Evolutionary conservation across 2,888 invertebrate species (phyloP).

Genomic region (Amitus sp.): DNA sequence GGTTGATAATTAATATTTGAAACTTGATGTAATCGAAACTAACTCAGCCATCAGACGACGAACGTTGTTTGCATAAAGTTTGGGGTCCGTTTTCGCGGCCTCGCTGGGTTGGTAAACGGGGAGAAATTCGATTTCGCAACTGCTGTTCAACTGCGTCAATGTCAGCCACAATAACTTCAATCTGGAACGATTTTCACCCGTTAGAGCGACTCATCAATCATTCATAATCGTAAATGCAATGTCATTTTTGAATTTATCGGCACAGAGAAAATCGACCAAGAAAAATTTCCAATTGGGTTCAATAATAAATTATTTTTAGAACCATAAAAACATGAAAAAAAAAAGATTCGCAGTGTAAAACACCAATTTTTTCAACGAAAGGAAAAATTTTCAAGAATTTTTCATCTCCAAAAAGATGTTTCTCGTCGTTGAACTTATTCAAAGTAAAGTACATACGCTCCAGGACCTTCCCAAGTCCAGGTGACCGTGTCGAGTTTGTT

Average conservation of each 20-base stretch:
- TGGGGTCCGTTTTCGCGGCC: constrained; percentile 86
- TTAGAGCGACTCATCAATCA: too few relatives aligned
- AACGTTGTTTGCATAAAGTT: constrained; percentile 90
- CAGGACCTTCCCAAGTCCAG: constrained; percentile 96
- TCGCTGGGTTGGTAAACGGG: constrained; percentile 91
- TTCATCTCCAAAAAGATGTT: neutral
- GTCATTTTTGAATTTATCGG: too few relatives aligned
- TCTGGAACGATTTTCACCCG: constrained; percentile 68
- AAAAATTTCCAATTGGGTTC: too few relatives aligned
- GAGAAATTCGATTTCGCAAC: constrained; percentile 90
- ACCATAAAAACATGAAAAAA: too few relatives aligned
- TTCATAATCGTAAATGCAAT: too few relatives aligned
- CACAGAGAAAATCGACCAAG: too few relatives aligned
- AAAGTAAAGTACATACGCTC: constrained; percentile 78
- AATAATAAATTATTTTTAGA: too few relatives aligned
- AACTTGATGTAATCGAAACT: too few relatives aligned
- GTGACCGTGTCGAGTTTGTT: constrained; percentile 87
- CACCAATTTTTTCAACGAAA: too few relatives aligned
- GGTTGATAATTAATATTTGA: too few relatives aligned
- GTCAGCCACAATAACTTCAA: constrained; percentile 88
- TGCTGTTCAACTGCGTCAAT: constrained; percentile 86
- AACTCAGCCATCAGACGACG: constrained; percentile 91
- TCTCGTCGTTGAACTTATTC: constrained; percentile 9
- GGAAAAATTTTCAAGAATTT: neutral
- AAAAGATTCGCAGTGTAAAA: too few relatives aligned